These are phyloP conservation scores for Pterostichus madidus DNA, from an alignment of 2,888 invertebrate genomes.

Conservation along the genomic window DNA sequence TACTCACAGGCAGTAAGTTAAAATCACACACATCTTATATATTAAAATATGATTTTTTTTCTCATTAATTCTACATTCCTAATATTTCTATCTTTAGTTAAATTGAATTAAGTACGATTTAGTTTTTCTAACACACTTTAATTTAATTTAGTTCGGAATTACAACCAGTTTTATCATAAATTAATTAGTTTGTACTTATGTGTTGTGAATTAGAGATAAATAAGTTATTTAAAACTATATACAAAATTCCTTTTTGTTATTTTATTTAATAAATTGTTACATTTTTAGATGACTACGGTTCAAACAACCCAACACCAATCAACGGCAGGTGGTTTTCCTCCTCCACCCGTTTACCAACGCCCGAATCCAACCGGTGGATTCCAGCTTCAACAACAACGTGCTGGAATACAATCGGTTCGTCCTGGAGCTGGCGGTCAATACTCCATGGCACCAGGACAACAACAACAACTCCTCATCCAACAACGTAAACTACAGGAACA, in stretches of 20 bases:
- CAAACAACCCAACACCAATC: slow-evolving; percentile 57
- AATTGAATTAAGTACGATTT: no score
- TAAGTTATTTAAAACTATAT: no score
- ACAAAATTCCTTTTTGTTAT: neutral
- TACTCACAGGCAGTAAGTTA: slow-evolving; percentile 77
- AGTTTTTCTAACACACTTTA: no score
- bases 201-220: no score
- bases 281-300: slow-evolving; percentile 69
- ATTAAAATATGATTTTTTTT: no score
- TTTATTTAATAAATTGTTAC: neutral
- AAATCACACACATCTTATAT: neutral
- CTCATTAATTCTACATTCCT: no score
- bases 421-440: slow-evolving; percentile 68
- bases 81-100: no score
- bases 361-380: slow-evolving; percentile 71
- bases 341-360: slow-evolving; percentile 75
- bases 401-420: slow-evolving; percentile 68
- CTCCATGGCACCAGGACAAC: slow-evolving; percentile 71
- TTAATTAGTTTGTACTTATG: no score
- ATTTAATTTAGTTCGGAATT: no score
- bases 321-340: slow-evolving; percentile 71
- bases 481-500: slow-evolving; percentile 77
- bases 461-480: slow-evolving; percentile 78
- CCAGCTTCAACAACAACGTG: slow-evolving; percentile 69
- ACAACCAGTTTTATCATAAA: no score